Percentiles rank a stretch among this genome's conserved stretches.
Evolutionary conservation across 2,888 invertebrate species (phyloP).

Genomic region (Theodoxus fluviatilis): DNA sequence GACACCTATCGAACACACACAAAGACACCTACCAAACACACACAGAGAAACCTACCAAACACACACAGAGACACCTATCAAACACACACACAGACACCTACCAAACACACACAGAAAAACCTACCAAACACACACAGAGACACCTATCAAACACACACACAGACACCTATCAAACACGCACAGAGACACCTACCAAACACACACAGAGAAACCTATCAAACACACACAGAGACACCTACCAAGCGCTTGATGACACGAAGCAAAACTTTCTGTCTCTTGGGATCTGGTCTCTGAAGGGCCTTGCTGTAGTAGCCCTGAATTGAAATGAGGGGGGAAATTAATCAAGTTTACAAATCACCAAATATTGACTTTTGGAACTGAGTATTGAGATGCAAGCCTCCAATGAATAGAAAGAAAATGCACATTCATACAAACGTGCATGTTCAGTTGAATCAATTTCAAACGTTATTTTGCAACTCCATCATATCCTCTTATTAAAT

Average conservation of each 20-base stretch:
- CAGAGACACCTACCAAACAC: not conserved
- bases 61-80: not conserved
- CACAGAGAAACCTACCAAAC: no score
- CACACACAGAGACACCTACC: slow-evolving; percentile 39
- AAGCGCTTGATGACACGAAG: slow-evolving; percentile 63
- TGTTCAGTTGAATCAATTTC: no score
- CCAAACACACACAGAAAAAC: not conserved
- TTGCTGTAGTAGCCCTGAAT: slow-evolving; percentile 60
- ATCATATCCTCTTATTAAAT: not conserved
- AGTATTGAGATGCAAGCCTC: no score
- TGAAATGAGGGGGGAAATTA: not conserved
- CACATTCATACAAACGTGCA: no score
- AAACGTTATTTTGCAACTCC: no score
- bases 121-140: not conserved
- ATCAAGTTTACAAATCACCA: not conserved
- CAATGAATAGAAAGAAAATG: no score
- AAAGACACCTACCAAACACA: no score
- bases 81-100: not conserved
- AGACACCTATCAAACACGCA: not conserved
- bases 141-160: not conserved
- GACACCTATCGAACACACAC: no score
- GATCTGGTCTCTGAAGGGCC: slow-evolving; percentile 56
- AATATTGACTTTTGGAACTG: no score
- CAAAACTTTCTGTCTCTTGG: slow-evolving; percentile 63
- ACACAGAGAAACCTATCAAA: not conserved